A percentile compares a stretch with the other conserved stretches of the same genome.
Conservation (phyloP, 2,888 invertebrate species). For the Timema podura region DNA sequence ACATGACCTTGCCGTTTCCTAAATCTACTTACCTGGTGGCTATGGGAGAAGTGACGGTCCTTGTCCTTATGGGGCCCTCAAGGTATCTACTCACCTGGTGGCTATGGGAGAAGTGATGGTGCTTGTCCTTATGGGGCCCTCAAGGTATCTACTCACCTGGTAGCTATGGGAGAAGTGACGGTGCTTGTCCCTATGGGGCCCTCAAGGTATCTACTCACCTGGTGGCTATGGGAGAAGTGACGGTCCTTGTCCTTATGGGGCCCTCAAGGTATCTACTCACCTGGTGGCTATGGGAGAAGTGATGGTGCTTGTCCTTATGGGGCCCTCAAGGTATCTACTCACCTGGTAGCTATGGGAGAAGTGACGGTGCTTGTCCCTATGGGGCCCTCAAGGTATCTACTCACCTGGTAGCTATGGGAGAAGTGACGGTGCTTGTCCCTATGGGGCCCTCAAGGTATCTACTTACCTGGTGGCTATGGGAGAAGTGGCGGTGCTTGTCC, state of each 20-base stretch:
- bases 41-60: slow-evolving; percentile 33
- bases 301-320: slow-evolving; percentile 44
- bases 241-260: slow-evolving; percentile 43
- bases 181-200: slow-evolving; percentile 42
- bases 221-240: slow-evolving; percentile 32
- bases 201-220: slow-evolving; percentile 22
- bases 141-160: slow-evolving; percentile 24
- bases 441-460: no score
- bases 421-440: slow-evolving; percentile 44
- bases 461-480: slow-evolving; percentile 20
- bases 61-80: no score
- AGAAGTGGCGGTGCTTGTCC: slow-evolving; percentile 36
- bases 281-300: slow-evolving; percentile 32
- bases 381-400: not conserved
- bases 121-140: no score
- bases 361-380: slow-evolving; percentile 44
- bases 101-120: no score
- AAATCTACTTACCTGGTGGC: slow-evolving; percentile 21
- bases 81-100: no score
- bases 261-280: slow-evolving; percentile 16
- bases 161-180: slow-evolving; percentile 34
- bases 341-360: slow-evolving; percentile 32
- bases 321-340: not conserved
- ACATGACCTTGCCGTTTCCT: no score
- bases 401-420: slow-evolving; percentile 31